Evolutionary conservation across 2,113 vertebrate genomes (phyloP), one percentile per base, ranked within the genome.

Genomic region (Lucifuga dentata): DNA sequence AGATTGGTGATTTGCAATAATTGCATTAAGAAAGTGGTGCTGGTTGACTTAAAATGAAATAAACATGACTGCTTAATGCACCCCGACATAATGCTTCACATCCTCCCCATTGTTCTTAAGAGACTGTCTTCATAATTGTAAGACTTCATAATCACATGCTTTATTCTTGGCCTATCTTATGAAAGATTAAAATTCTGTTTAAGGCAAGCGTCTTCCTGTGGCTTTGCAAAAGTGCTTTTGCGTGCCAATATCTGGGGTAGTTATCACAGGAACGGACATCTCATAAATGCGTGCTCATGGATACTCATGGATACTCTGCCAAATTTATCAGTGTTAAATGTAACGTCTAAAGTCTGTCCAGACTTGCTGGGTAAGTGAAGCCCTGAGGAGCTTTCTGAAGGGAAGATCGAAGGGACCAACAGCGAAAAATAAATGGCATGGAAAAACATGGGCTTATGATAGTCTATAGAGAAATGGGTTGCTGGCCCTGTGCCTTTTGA

Each of bases 21-120:
- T 84, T 76, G 73, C 76, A 82, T 88, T 79, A 89, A 81, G 81
- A 74, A 70, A 70, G 73, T 76, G 69, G 66, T 81, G 56, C 67
- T 75, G 67, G 63, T 49, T 62, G 76, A 80, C 60, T 73, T 83
- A 73, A 76, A 80, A 86, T 81, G 74, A 75, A 88, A 89, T 86
- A 88, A 87, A 87, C 80, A 84, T 73, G 68, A 86, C 76, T 79
- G 72, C 80, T 81, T 84, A 84, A 84, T 87, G 83, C 33, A 62
- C 43, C 70, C 39, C 20, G 59, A 49, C 67, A 60, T 84, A 80
- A 63, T 68, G 59, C 62, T 73, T 39, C 71, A 62, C 67, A 40
- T 60, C 68, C 24, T 51, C 68, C 64, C 57, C 35, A 77, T 61
- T 85, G 70, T 87, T 83, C 80, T 72, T 65, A 68, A 78, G 73